These are phyloP conservation scores for Arnoldichthys spilopterus DNA, from an alignment of 2,797 vertebrate species.

Conservation along the genomic window DNA sequence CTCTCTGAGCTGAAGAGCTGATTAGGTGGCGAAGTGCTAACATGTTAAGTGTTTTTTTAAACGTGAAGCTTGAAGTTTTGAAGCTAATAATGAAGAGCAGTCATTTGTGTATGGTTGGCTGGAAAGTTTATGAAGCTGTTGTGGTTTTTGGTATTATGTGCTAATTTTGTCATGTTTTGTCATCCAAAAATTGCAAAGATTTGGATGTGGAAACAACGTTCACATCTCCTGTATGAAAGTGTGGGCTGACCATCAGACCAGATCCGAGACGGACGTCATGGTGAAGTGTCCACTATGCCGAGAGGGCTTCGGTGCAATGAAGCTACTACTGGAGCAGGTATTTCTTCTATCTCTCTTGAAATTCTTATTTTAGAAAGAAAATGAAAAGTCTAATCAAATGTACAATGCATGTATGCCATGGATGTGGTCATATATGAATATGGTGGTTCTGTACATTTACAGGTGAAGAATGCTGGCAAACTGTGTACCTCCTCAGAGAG, in stretches of 20 bases:
- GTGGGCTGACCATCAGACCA: constrained; percentile 71
- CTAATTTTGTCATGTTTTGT: background rate
- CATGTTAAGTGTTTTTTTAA: background rate
- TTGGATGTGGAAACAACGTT: constrained; percentile 77
- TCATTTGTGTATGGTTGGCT: background rate
- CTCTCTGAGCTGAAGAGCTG: background rate
- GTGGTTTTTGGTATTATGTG: background rate
- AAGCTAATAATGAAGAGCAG: too few species aligned
- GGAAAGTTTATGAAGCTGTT: background rate
- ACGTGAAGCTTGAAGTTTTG: too few species aligned
- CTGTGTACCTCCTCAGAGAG: constrained; percentile 71
- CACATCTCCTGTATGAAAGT: constrained; percentile 80
- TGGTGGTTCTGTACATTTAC: background rate
- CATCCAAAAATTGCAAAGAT: constrained; percentile 71
- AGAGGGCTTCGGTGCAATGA: constrained; percentile 69
- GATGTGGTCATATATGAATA: background rate
- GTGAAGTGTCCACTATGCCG: constrained; percentile 79
- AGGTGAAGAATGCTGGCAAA: constrained; percentile 70
- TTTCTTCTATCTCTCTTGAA: background rate
- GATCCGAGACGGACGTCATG: constrained; percentile 45
- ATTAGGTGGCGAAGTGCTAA: background rate
- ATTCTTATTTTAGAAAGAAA: background rate
- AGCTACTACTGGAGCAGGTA: constrained; percentile 68
- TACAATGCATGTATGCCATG: background rate
- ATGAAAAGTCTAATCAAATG: background rate